A percentile compares a stretch with the other conserved stretches of the same genome.
These are phyloP conservation scores for Eristalinus aeneus DNA, from an alignment of 2,888 invertebrate genomes.

Conservation along the genomic window DNA sequence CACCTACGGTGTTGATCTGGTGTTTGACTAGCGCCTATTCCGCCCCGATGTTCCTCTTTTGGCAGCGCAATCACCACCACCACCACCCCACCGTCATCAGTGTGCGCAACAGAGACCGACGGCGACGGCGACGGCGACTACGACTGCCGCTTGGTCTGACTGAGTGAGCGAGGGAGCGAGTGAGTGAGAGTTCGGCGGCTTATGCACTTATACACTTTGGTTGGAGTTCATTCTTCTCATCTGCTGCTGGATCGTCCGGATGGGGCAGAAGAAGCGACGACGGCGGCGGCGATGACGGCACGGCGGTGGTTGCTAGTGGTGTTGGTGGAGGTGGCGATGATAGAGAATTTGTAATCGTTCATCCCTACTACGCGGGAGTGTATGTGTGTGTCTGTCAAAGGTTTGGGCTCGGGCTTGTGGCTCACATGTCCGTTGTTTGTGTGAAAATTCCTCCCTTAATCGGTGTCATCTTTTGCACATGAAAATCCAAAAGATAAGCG, in stretches of 20 bases:
- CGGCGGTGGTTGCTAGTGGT: not conserved
- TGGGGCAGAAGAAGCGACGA: not conserved
- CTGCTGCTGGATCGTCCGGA: not conserved
- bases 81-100: slow-evolving; percentile 29
- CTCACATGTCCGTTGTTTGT: slow-evolving; percentile 43
- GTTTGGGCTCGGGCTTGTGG: not conserved
- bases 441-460: slow-evolving; percentile 70
- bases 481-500: slow-evolving; percentile 64
- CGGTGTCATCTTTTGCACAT: slow-evolving; percentile 71
- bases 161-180: not conserved
- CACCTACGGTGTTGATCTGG: slow-evolving; percentile 80
- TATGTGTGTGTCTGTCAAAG: slow-evolving; percentile 5
- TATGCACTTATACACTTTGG: slow-evolving; percentile 64
- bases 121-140: too few relatives aligned
- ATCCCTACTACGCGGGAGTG: slow-evolving; percentile 32
- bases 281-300: slow-evolving; percentile 38
- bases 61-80: slow-evolving; percentile 38
- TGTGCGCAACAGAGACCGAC: not conserved
- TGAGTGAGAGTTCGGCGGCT: slow-evolving; percentile 9
- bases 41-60: slow-evolving; percentile 66
- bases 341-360: slow-evolving; percentile 68
- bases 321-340: slow-evolving; percentile 30
- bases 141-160: too few relatives aligned
- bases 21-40: slow-evolving; percentile 74
- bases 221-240: slow-evolving; percentile 54